Conservation (phyloP, 2,797 vertebrate species). For the Phrynocephalus vlangalii region DNA sequence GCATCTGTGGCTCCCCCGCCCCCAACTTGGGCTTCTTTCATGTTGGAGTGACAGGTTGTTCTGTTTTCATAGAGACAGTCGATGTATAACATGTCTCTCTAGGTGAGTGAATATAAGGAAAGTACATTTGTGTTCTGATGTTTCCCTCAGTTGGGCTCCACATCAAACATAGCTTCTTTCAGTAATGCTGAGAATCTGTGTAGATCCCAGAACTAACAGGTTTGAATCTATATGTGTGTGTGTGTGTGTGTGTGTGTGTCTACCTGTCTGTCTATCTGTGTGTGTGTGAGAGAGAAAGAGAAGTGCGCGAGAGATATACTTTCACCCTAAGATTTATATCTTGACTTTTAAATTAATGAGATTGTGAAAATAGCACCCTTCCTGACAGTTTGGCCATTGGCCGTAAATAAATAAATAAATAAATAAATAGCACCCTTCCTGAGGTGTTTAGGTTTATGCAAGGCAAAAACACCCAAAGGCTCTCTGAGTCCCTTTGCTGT, state of each 20-base stretch:
- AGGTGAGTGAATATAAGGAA: neutral
- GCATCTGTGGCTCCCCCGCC: neutral
- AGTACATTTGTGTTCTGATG: neutral
- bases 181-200: neutral
- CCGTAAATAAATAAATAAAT: too few species aligned
- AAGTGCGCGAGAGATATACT: too few species aligned
- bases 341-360: too few species aligned
- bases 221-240: neutral
- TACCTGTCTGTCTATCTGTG: too few species aligned
- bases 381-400: too few species aligned
- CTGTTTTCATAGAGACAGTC: neutral
- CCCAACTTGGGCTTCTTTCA: neutral
- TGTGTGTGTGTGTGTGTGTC: neutral
- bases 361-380: too few species aligned
- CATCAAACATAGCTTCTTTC: neutral
- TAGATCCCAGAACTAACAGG: neutral
- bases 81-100: neutral
- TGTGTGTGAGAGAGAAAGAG: too few species aligned
- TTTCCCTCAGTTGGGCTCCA: neutral
- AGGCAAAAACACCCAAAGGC: too few species aligned
- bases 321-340: too few species aligned
- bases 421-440: too few species aligned
- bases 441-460: too few species aligned
- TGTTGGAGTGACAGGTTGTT: neutral
- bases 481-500: too few species aligned